Evolutionary conservation across 2,797 vertebrate species (phyloP), one percentile per base, ranked within the genome.

Genomic region (Nyctalus aviator): DNA sequence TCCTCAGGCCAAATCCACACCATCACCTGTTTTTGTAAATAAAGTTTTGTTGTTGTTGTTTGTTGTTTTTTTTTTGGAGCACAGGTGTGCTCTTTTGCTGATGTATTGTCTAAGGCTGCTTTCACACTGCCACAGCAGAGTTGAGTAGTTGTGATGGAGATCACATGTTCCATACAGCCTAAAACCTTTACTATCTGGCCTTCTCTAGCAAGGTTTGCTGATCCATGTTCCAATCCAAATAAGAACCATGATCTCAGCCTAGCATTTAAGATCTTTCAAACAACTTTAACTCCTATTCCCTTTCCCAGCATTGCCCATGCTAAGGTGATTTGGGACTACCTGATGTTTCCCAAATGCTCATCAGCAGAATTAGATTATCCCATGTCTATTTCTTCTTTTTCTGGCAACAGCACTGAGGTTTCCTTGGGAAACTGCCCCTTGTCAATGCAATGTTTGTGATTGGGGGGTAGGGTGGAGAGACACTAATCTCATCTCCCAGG

Each of bases 11-110:
- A 57, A 69, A 73, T 53, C 21, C 10, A 59, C n/a, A 50, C 66
- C 25, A 32, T 2, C 1, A 3, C 8, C 6, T 73, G 35, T 71
- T 87, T 85, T 82, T 72, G 3, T 73, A 90, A 91, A 90, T 75
- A 84, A 91, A 93, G 27, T 79, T 83, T 93, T 37, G 4, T 72
- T n/a, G n/a, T n/a, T n/a, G n/a, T n/a, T n/a, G n/a, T n/a, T n/a
- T n/a, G n/a, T n/a, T n/a, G n/a, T n/a, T n/a, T n/a, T n/a, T n/a
- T n/a, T 76, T 93, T 41, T 77, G 30, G n/a, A 81, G 71, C 59
- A 79, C 0, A 64, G 30, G 2, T 48, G 62, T 90, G 13, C 8
- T 73, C 3, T 27, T 79, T 71, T 84, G 30, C 41, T 69, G 69
- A 17, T 46, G 6, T 30, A 17, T 48, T 88, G 44, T 79, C 91